Evolutionary conservation across 1,140 invertebrate species (phyloP), one percentile per base, ranked within the genome.

Genomic region (Cotesia vestalis): DNA sequence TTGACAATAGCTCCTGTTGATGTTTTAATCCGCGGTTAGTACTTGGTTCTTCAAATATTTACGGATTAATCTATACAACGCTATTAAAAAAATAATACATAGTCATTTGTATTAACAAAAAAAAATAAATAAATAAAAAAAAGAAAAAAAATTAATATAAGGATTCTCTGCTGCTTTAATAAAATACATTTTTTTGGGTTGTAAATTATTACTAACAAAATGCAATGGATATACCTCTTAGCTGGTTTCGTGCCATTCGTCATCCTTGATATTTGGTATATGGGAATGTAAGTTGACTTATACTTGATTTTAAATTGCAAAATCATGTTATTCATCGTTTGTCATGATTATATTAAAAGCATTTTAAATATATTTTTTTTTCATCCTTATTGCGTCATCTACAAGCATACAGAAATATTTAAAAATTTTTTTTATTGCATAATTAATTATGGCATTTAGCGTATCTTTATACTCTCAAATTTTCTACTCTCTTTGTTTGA

Each of bases 201-300:
- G 68, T 27, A 53, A 53, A 53, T 60, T 66, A 68, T 66, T 76
- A 84, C 78, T 86, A 84, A 85, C 77, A 83, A 81, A 79, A 73
- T 81, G 83, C 76, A 74, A 80, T 77, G 78, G 72, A 77, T 69
- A 76, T 80, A 80, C 70, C 74, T 81, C 77, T 79, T 84, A 82
- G 77, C 77, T 76, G 78, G 78, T 75, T 66, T 84, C 78, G 64
- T 83, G 71, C 80, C 80, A 73, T 75, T 84, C 79, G 55, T 75
- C 78, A 67, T 80, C 73, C 75, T 84, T 82, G 81, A 85, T 82
- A 81, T 83, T 73, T 85, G 83, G 84, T 83, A 81, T 78, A 80
- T 75, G 59, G 80, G 80, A 85, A 77, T 79, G 85, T 86, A 86
- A 86, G 85, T 86, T 76, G n/a, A 46, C 6, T 46, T 73, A 72